Evolutionary conservation across 2,888 invertebrate species (phyloP).

Genomic region (Calameuta pallipes): DNA sequence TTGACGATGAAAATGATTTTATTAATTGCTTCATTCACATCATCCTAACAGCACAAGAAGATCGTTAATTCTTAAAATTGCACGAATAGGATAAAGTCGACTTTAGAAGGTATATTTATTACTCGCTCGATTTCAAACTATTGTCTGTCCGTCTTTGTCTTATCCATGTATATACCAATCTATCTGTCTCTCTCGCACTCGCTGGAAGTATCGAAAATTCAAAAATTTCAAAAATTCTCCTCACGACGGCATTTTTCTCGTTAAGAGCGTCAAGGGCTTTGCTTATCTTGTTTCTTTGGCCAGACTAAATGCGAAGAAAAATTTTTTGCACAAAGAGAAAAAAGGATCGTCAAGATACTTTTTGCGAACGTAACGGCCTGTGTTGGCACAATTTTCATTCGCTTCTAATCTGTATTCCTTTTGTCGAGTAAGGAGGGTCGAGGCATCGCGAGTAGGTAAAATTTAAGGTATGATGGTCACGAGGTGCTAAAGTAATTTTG

Average conservation of each 20-base stretch:
- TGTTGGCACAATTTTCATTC: too few relatives aligned
- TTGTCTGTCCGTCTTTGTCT: not conserved
- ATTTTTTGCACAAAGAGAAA: not conserved
- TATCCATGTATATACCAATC: not conserved
- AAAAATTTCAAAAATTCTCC: not conserved
- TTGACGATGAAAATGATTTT: not conserved
- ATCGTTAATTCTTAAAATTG: not conserved
- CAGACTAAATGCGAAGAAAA: not conserved
- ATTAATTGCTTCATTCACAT: not conserved
- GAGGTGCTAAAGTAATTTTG: too few relatives aligned
- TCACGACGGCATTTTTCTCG: not conserved
- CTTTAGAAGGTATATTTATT: too few relatives aligned
- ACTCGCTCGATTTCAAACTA: too few relatives aligned
- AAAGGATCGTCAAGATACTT: too few relatives aligned
- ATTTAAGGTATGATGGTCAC: too few relatives aligned
- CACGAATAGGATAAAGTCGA: not conserved
- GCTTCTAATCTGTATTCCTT: too few relatives aligned
- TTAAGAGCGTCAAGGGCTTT: not conserved
- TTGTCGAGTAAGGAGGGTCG: too few relatives aligned
- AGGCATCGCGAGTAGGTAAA: too few relatives aligned
- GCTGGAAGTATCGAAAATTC: not conserved
- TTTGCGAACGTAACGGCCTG: too few relatives aligned
- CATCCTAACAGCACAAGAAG: not conserved
- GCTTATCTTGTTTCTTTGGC: not conserved
- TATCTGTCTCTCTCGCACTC: not conserved